Conservation (phyloP, 2,888 invertebrate species). For the Troilus luridus region DNA sequence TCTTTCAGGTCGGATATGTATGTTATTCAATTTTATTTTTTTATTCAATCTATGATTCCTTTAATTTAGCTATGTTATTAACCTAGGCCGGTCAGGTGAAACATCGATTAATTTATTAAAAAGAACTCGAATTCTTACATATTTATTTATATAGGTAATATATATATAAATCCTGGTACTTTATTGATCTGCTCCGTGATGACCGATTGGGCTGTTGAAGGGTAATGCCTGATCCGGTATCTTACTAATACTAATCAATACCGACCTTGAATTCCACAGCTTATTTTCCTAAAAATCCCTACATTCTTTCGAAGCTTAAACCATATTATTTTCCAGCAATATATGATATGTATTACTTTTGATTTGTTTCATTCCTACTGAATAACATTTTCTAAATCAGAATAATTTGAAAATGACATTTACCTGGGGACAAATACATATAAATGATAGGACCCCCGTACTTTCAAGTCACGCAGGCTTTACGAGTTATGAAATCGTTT, state of each 20-base stretch:
- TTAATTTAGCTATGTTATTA: too few species aligned
- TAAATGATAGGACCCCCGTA: not conserved
- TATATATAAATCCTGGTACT: too few species aligned
- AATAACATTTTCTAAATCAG: not conserved
- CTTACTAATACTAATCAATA: not conserved
- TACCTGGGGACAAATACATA: not conserved
- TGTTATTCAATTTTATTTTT: too few species aligned
- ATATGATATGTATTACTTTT: not conserved
- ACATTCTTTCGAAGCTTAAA: not conserved
- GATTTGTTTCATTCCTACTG: not conserved
- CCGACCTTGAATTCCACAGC: not conserved
- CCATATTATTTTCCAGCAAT: not conserved
- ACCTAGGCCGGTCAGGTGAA: not conserved
- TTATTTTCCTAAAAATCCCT: not conserved
- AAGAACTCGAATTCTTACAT: not conserved
- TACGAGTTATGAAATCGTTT: not conserved
- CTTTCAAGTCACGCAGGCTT: not conserved
- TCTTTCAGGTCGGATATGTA: too few species aligned
- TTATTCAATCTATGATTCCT: too few species aligned
- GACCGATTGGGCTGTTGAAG: not conserved
- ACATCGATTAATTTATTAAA: not conserved
- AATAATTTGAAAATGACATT: not conserved
- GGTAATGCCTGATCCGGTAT: constrained; percentile 1
- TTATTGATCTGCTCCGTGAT: not conserved
- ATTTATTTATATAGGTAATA: not conserved